phyloP scores from a whole-genome alignment of 2,888 invertebrate genomes.

The Diaphora mendica region DNA sequence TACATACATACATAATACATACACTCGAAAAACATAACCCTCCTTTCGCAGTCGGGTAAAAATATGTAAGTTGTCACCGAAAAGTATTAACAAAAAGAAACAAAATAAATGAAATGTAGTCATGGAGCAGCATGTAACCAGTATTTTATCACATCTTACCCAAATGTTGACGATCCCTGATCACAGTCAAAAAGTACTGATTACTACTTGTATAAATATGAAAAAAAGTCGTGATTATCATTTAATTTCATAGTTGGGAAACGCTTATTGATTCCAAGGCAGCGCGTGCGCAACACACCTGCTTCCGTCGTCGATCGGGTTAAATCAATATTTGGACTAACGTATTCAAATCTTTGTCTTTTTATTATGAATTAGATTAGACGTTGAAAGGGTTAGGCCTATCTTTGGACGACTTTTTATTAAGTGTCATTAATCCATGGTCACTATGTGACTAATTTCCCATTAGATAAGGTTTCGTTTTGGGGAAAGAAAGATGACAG shows the following conservation, averaged over 20 bases:
- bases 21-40: too few species aligned
- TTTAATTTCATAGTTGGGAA: conserved; percentile 85
- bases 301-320: conserved; percentile 85
- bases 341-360: conserved; percentile 77
- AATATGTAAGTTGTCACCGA: too few species aligned
- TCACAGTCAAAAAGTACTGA: conserved; percentile 74
- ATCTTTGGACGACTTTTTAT: conserved; percentile 13
- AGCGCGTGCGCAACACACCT: conserved; percentile 81
- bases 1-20: too few species aligned
- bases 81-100: neutral
- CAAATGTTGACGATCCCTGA: conserved; percentile 63
- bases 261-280: conserved; percentile 78
- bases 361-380: conserved; percentile 61
- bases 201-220: conserved; percentile 80
- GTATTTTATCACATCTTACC: neutral
- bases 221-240: conserved; percentile 84
- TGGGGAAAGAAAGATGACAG: neutral
- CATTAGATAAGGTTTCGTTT: neutral
- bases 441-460: neutral
- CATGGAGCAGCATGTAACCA: neutral
- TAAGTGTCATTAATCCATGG: neutral
- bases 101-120: neutral
- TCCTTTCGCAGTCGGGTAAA: too few species aligned
- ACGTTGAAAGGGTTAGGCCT: conserved; percentile 40
- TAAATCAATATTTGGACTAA: conserved; percentile 86